Conservation (phyloP, 2,888 invertebrate species). For the Villa cingulata region DNA sequence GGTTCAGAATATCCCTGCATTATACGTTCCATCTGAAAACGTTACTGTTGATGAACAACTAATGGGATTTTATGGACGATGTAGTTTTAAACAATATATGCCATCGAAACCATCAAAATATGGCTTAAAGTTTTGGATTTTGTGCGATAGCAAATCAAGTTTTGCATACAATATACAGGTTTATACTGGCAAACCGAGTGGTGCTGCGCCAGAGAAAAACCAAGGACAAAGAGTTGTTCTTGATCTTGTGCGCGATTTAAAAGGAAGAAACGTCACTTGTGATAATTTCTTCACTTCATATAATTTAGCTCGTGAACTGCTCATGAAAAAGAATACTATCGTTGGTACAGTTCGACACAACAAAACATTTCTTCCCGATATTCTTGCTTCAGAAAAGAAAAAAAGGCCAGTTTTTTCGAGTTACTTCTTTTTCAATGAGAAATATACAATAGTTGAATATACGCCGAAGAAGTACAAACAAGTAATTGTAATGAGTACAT, state of each 20-base stretch:
- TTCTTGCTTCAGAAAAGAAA: not conserved
- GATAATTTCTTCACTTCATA: not conserved
- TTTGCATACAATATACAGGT: constrained; percentile 4
- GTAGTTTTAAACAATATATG: constrained; percentile 2
- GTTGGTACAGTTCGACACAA: not conserved
- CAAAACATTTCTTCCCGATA: not conserved
- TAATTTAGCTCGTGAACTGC: not conserved
- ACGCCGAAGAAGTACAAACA: not conserved
- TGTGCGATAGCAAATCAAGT: not conserved
- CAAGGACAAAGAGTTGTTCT: constrained; percentile 2
- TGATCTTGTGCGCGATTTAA: not conserved
- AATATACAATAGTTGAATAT: not conserved
- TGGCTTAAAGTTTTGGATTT: constrained; percentile 8
- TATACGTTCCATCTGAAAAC: not conserved
- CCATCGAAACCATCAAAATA: constrained; percentile 9
- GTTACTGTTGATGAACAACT: constrained; percentile 7
- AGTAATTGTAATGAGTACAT: too few relatives aligned
- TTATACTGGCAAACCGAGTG: not conserved
- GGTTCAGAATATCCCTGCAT: not conserved
- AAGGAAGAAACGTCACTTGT: not conserved
- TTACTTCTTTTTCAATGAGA: not conserved
- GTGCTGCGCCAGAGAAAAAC: not conserved
- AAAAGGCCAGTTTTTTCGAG: not conserved
- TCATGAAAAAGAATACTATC: not conserved
- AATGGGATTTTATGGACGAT: constrained; percentile 1